Percentiles rank a stretch among this genome's conserved stretches.
Evolutionary conservation across 2,888 invertebrate genomes (phyloP).

Genomic region (Tiliacea aurago): DNA sequence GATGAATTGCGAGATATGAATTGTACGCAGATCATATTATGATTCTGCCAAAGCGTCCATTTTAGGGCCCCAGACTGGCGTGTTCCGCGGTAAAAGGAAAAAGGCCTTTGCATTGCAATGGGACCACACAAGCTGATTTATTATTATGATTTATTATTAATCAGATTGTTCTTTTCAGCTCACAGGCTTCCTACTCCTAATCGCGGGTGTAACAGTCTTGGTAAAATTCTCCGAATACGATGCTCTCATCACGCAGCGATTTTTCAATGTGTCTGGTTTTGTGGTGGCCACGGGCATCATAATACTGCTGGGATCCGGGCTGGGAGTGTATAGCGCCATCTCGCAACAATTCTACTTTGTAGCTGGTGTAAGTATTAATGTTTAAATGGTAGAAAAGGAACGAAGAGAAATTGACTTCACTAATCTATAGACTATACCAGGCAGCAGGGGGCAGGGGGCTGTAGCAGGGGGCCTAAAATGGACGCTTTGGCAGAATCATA

Average conservation of each 20-base stretch:
- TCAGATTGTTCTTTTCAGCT: constrained; percentile 88
- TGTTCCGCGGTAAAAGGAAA: too few species aligned
- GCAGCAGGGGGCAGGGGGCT: too few species aligned
- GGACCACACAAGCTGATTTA: too few species aligned
- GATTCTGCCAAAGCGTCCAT: too few species aligned
- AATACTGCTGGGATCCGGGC: constrained; percentile 93
- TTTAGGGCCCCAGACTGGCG: too few species aligned
- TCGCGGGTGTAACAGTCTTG: constrained; percentile 92
- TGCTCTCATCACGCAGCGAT: constrained; percentile 90
- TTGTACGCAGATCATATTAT: too few species aligned
- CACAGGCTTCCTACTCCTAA: constrained; percentile 93
- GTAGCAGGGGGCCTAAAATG: too few species aligned
- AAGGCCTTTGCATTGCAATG: too few species aligned
- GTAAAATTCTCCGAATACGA: constrained; percentile 91
- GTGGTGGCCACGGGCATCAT: constrained; percentile 93
- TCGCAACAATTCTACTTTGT: constrained; percentile 96
- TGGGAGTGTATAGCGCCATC: constrained; percentile 96
- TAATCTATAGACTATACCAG: neutral
- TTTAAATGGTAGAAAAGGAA: neutral
- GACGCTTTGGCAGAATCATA: too few species aligned
- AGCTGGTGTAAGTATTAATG: constrained; percentile 91
- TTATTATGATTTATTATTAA: too few species aligned
- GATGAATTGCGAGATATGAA: too few species aligned
- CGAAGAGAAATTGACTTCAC: neutral
- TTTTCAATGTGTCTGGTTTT: constrained; percentile 92